Conservation (phyloP, 2,797 vertebrate species). For the Euthynnus affinis region DNA sequence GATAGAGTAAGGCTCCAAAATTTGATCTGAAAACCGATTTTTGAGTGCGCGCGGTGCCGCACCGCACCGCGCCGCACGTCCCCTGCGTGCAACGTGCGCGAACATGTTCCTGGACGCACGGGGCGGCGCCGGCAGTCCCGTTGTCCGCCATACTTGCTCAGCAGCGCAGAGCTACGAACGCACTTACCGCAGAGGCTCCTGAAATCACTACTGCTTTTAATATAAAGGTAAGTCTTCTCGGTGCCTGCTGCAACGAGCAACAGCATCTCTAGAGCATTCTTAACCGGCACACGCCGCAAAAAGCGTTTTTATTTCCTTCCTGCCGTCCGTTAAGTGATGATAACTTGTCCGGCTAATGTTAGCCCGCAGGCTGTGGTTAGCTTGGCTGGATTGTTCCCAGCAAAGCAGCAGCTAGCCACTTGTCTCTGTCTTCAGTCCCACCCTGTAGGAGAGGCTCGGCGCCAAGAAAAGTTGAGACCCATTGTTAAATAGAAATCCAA, state of each 20-base stretch:
- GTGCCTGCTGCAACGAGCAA: rapidly evolving
- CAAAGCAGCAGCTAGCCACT: conserved; percentile 40
- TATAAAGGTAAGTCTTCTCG: conserved; percentile 59
- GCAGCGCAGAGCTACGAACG: conserved; percentile 63
- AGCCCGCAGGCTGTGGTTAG: conserved; percentile 59
- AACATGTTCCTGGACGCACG: conserved; percentile 46
- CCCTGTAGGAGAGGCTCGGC: conserved; percentile 55
- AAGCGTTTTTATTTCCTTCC: not conserved
- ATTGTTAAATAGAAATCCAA: not conserved
- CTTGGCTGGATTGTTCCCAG: conserved; percentile 61
- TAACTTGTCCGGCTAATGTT: conserved; percentile 63
- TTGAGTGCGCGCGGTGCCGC: not conserved
- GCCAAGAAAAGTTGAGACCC: conserved; percentile 37
- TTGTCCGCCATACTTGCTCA: conserved; percentile 82
- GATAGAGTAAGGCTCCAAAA: too few relatives aligned
- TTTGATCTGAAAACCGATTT: too few relatives aligned
- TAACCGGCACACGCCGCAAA: not conserved
- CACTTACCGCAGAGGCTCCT: conserved; percentile 64
- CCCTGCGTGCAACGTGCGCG: conserved; percentile 37
- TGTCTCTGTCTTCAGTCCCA: conserved; percentile 60
- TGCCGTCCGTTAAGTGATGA: not conserved
- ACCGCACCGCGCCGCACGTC: conserved; percentile 20
- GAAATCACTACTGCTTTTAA: conserved; percentile 58
- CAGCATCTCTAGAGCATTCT: rapidly evolving
- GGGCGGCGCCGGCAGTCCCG: conserved; percentile 75